Base-by-base conservation (phyloP, 1,140 invertebrate genomes). In the Adelges cooleyi region DNA sequence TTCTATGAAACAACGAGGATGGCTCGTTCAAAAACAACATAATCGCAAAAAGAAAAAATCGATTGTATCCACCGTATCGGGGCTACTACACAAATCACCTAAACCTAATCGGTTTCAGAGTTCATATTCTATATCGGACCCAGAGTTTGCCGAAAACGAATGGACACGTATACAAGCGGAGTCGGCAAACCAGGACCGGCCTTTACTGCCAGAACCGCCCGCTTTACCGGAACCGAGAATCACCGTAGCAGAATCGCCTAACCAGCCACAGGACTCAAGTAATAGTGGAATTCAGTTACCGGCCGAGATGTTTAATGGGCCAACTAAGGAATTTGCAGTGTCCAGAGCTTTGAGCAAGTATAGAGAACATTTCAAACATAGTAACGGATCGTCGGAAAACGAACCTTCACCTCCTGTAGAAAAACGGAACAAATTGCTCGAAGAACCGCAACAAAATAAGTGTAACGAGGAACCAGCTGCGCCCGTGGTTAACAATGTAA, bases 331-430 rank as follows among this genome's bases (percentile, higher is more conserved):
- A 74, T 91, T 90, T 74, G 87, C 87, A 0, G 89, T 89, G 3
- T 90, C 87, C 0, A 76, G 87, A 71, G 87, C 87, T 2, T 75
- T 91, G 38, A 87, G 86, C 23, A 89, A 89, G 76, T 91, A 90
- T 73, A 76, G 87, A 53, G 84, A 85, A 53, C 82, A 82, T 72
- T 74, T 77, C 27, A 69, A 71, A 27, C 77, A 76, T 36, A 80
- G 80, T 65, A 79, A 79, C 2, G 73, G 72, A 17, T 75, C 75
- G 15, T 72, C 75, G 11, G 80, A 81, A 66, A 74, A 71, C 20
- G 78, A 80, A 71, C 73, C 74, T 48, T 67, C 73, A 8, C 66
- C 56, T 59, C 71, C 73, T 38, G 70, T 74, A 66, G 74, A 73
- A 69, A 72, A 73, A 68, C 48, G 33, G 11, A 42, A 62, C 13